Base-by-base conservation (phyloP, 2,888 invertebrate species). In the Drosophila vallismaia region DNA sequence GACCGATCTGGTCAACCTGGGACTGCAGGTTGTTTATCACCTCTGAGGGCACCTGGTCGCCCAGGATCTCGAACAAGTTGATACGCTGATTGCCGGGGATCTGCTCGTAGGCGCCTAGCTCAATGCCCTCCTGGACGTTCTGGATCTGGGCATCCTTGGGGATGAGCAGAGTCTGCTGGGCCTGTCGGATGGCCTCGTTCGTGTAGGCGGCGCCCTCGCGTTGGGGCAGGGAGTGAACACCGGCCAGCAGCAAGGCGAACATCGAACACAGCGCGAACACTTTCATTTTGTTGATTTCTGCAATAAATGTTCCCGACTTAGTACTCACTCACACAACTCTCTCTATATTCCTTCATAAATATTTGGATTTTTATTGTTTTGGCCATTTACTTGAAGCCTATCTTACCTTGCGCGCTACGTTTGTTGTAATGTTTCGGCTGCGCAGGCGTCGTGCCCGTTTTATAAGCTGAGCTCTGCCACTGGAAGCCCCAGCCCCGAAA, bases 131-230 rank as follows among this genome's bases (percentile, higher is more conserved):
- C 92, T 96, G 95, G 85, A 95, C 95, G 92, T 96, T 96, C 92
- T 97, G 97, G 75, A 97, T 97, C 89, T 95, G 94, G 38, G 97
- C 97, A 90, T 96, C 96, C 90, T 95, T 95, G 12, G 97, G 97
- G 82, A 97, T 96, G 70, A 97, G 93, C 88, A 94, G 95, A 4
- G 96, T 96, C 92, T 95, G 95, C 92, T 97, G 96, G 0, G 97
- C 97, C 92, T 97, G 97, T 72, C 95, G 94, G 91, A 97, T 97
- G 54, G 97, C 97, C 90, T 97, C 97, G 88, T 95, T 95, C 86
- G 96, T 95, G 92, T 96, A 97, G 66, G 95, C 94, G 46, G 95
- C 95, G 0, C 97, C 97, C 90, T 97, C 97, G 79, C 96, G 44
- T 44, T 44, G 95, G 56, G 93, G 93, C 74, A 77, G 67, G 40